Evolutionary conservation across 1,140 invertebrate species (phyloP).

Genomic region (Saccostrea glomerata): DNA sequence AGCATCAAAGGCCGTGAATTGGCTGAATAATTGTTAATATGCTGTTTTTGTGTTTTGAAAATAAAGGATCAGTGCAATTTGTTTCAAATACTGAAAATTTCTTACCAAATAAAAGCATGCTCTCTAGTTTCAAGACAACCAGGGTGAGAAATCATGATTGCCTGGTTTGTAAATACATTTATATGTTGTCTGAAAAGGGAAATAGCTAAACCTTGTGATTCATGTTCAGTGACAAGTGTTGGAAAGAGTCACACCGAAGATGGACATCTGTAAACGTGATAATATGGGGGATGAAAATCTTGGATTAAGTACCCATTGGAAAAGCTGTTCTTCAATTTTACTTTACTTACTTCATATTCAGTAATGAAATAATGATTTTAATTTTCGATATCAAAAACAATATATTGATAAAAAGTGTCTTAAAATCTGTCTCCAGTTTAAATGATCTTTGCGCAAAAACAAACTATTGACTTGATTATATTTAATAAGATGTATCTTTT

Average conservation of each 20-base stretch:
- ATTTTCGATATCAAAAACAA: too few relatives aligned
- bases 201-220: neutral
- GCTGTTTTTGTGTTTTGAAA: too few relatives aligned
- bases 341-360: too few relatives aligned
- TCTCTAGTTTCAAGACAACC: neutral
- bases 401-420: too few relatives aligned
- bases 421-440: too few relatives aligned
- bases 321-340: neutral
- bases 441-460: too few relatives aligned
- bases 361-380: too few relatives aligned
- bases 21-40: too few relatives aligned
- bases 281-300: neutral
- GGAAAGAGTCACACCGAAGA: neutral
- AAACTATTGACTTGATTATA: too few relatives aligned
- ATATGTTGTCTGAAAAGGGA: constrained; percentile 27
- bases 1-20: too few relatives aligned
- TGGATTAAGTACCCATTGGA: neutral
- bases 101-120: neutral
- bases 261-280: neutral
- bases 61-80: neutral
- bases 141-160: constrained; percentile 24
- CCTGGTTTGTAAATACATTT: neutral
- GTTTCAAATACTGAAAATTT: neutral
- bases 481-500: too few relatives aligned
- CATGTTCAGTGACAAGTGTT: constrained; percentile 1